Percentiles rank a stretch among this genome's conserved stretches.
Evolutionary conservation across 2,113 vertebrate species (phyloP).

Genomic region (Ahaetulla prasina): DNA sequence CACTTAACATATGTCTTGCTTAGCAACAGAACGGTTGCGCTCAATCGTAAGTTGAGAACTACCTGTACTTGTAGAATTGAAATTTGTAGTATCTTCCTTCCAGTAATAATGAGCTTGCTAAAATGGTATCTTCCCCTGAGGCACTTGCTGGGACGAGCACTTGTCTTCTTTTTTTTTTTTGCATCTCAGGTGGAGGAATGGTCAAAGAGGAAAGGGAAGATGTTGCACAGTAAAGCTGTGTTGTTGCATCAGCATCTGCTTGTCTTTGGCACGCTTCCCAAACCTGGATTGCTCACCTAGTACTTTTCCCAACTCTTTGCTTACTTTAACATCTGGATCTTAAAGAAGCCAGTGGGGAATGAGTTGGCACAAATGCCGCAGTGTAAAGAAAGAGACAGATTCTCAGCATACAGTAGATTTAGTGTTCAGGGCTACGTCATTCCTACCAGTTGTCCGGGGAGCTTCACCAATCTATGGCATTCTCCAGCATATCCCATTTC

Average conservation of each 20-base stretch:
- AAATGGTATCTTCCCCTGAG: background rate
- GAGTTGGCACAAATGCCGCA: background rate
- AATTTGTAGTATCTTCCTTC: background rate
- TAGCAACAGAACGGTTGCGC: background rate
- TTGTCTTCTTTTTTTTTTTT: background rate
- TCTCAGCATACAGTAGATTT: background rate
- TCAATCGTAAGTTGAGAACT: background rate
- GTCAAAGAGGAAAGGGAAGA: background rate
- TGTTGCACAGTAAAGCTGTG: background rate
- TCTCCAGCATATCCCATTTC: background rate
- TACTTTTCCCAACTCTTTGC: background rate
- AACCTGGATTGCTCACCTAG: background rate
- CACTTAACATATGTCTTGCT: background rate
- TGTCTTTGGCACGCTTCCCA: rapidly evolving
- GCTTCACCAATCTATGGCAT: background rate
- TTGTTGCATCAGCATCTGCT: constrained; percentile 19
- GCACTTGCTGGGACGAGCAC: background rate
- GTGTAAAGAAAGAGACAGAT: background rate
- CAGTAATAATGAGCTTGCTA: background rate
- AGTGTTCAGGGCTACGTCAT: background rate
- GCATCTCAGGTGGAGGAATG: background rate
- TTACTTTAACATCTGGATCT: background rate
- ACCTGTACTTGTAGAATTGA: background rate
- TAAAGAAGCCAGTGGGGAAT: background rate
- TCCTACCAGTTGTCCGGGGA: background rate